Conservation (phyloP, 1,140 invertebrate species). For the Hyles euphorbiae region DNA sequence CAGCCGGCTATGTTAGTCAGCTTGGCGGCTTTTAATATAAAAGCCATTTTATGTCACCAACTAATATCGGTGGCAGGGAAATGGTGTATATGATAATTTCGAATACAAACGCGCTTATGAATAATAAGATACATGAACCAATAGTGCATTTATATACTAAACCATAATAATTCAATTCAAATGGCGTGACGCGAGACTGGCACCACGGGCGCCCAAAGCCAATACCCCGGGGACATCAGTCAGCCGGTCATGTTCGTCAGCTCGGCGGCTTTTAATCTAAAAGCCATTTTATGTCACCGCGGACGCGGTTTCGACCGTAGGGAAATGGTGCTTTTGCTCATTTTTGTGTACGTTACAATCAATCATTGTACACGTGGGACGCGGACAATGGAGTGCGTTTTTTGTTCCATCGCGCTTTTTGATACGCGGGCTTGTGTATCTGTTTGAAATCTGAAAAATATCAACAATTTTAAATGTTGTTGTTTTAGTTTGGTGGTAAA, state of each 20-base stretch:
- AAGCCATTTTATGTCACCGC: slow-evolving; percentile 57
- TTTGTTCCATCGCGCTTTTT: neutral
- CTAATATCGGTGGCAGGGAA: slow-evolving; percentile 32
- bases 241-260: slow-evolving; percentile 32
- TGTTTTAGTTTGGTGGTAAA: no score
- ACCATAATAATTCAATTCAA: slow-evolving; percentile 1
- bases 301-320: slow-evolving; percentile 23
- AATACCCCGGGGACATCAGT: slow-evolving; percentile 13
- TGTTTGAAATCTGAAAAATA: no score
- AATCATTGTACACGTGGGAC: slow-evolving; percentile 32
- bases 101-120: no score
- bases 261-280: slow-evolving; percentile 56
- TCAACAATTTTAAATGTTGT: no score
- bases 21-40: slow-evolving; percentile 56
- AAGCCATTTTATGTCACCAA: slow-evolving; percentile 56
- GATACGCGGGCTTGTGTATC: no score
- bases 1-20: slow-evolving; percentile 31
- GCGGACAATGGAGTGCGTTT: slow-evolving; percentile 9
- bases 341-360: slow-evolving; percentile 38
- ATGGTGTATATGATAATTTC: slow-evolving; percentile 30
- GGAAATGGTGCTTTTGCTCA: slow-evolving; percentile 32
- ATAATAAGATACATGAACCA: no score
- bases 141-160: no score
- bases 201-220: neutral
- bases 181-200: neutral